Base-by-base conservation (phyloP, 2,888 invertebrate species). In the Ochropleura leucogaster region DNA sequence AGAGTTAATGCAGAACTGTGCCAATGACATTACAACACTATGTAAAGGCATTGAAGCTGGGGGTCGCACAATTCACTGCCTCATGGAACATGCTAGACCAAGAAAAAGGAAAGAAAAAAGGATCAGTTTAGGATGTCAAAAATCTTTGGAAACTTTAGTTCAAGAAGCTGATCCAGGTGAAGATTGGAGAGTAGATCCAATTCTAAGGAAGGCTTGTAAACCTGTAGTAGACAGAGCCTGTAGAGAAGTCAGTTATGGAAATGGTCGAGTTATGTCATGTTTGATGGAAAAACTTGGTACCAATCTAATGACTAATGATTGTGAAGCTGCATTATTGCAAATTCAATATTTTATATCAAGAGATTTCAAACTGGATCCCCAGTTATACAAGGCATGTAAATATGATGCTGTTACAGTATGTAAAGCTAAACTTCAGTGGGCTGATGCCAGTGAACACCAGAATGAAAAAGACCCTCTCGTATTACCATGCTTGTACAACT, bases 331-430 rank as follows among this genome's bases (percentile, higher is more conserved):
- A 12, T 96, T 99, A 62, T 97, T 99, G 77, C 99, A 99, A 94
- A 99, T 99, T 89, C 99, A 99, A 92, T 99, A 99, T 94, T 99
- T 99, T 94, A 97, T 99, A 80, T 98, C 99, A 0, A 97, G 99
- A 88, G 99, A 99, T 95, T 99, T 99, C 92, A 99, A 98, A 89
- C 95, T 99, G 65, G 99, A 99, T 94, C 98, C 99, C 0, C 98
- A 98, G 86, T 95, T 99, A 62, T 99, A 98, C 91, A 97, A 97
- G 90, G 98, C 98, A 49, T 99, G 99, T 91, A 98, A 98, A 89
- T 97, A 97, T 82, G 99, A 99, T 95, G 99, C 99, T 4, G 97
- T 97, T 6, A 97, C 97, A 72, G 97, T 98, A 53, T 99, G 99
- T 91, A 97, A 98, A 89, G 98, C 98, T 0, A 98, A 97, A 86